Evolutionary conservation across 2,797 vertebrate genomes (phyloP).

Genomic region (Chromobotia macracanthus): DNA sequence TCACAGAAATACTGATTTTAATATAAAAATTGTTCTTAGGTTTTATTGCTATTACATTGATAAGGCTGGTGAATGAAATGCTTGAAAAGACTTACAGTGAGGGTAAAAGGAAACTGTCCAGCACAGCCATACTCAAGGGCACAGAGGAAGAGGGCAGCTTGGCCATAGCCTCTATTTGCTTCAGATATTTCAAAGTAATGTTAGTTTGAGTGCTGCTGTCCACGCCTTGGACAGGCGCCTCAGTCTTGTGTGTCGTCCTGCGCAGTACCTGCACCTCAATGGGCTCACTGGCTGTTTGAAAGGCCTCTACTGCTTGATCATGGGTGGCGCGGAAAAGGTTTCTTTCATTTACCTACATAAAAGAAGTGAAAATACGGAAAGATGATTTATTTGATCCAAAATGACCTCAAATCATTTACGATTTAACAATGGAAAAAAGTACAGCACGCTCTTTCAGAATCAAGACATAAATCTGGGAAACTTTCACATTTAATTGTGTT

Average conservation of each 20-base stretch:
- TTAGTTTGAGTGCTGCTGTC: slow-evolving; percentile 91
- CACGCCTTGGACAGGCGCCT: slow-evolving; percentile 71
- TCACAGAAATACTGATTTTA: not conserved
- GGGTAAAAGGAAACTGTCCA: slow-evolving; percentile 85
- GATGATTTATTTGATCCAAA: too few relatives aligned
- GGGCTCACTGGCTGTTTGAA: slow-evolving; percentile 89
- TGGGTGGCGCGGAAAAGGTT: slow-evolving; percentile 92
- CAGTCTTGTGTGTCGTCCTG: slow-evolving; percentile 70
- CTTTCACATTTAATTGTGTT: too few relatives aligned
- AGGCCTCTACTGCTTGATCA: slow-evolving; percentile 93
- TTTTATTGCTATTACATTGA: not conserved
- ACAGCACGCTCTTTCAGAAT: too few relatives aligned
- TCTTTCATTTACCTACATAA: slow-evolving; percentile 71
- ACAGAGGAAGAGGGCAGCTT: slow-evolving; percentile 80
- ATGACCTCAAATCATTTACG: too few relatives aligned
- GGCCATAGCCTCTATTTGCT: slow-evolving; percentile 87
- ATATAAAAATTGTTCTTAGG: not conserved
- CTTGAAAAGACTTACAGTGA: slow-evolving; percentile 82
- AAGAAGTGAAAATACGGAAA: not conserved
- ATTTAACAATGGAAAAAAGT: too few relatives aligned
- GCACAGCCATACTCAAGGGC: slow-evolving; percentile 71
- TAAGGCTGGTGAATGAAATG: not conserved
- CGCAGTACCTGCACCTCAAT: slow-evolving; percentile 92
- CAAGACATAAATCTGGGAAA: too few relatives aligned
- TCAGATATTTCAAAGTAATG: slow-evolving; percentile 90